Evolutionary conservation across 2,888 invertebrate species (phyloP).

Genomic region (Lepeophtheirus nordmannii): DNA sequence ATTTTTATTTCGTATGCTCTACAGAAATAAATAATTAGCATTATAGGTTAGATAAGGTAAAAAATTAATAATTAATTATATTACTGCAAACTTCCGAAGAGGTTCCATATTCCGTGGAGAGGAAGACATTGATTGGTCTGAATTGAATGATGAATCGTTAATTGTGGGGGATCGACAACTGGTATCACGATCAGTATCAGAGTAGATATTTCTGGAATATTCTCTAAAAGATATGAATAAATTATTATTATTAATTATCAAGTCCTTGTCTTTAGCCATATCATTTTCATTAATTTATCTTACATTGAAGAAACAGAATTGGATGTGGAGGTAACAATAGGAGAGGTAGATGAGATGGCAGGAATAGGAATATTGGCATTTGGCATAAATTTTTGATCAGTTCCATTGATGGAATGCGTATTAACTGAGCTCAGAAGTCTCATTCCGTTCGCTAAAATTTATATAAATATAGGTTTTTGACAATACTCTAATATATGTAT

Average conservation of each 20-base stretch:
- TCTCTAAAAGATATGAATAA: background rate
- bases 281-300: background rate
- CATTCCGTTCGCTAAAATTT: background rate
- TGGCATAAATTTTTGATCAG: background rate
- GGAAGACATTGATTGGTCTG: background rate
- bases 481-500: background rate
- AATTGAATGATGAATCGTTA: background rate
- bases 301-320: background rate
- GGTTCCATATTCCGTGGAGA: background rate
- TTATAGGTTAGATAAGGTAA: background rate
- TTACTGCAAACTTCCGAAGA: background rate
- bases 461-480: background rate
- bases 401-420: background rate
- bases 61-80: background rate
- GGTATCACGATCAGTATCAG: background rate
- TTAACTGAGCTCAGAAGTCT: background rate
- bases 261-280: background rate
- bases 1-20: constrained; percentile 5
- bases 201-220: background rate
- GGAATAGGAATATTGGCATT: background rate
- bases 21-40: background rate
- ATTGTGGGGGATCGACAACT: background rate
- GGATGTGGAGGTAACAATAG: background rate
- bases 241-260: background rate
- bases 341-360: background rate